These are phyloP conservation scores for Loxodonta africana DNA, from an alignment of 2,113 vertebrate genomes.

Conservation along the genomic window DNA sequence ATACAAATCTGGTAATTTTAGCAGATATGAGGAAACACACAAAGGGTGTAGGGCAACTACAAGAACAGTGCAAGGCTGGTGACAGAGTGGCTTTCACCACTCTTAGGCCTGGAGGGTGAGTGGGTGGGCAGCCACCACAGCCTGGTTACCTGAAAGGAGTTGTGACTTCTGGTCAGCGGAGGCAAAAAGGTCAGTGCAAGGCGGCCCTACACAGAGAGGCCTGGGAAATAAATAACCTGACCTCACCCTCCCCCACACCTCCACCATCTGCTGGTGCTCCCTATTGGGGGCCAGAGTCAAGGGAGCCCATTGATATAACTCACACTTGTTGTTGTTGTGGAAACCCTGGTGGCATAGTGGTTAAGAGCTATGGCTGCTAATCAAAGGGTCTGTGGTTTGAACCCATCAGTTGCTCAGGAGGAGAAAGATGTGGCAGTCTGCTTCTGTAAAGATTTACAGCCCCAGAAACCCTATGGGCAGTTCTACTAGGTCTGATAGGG, in stretches of 20 bases:
- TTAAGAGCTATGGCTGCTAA: no score
- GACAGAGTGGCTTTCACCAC: not conserved
- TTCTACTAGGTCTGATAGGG: no score
- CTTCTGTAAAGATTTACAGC: no score
- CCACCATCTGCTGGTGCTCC: not conserved
- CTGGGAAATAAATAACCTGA: not conserved
- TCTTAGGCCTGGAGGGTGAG: not conserved
- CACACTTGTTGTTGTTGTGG: not conserved
- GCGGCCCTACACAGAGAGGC: not conserved
- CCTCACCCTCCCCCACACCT: fast-evolving
- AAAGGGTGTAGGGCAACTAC: not conserved
- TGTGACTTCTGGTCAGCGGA: not conserved
- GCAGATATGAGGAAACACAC: not conserved
- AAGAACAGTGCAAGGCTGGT: not conserved
- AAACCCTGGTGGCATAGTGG: no score
- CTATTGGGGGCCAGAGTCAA: not conserved
- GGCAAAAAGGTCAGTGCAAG: not conserved
- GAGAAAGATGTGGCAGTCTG: no score
- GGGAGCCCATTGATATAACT: not conserved
- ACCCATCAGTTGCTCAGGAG: no score
- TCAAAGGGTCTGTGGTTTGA: no score
- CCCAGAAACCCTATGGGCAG: no score
- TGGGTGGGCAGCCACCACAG: not conserved
- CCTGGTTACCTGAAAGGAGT: not conserved
- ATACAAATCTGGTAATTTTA: not conserved